Conservation (phyloP, 1,140 invertebrate genomes). For the Dendroctonus ponderosae region DNA sequence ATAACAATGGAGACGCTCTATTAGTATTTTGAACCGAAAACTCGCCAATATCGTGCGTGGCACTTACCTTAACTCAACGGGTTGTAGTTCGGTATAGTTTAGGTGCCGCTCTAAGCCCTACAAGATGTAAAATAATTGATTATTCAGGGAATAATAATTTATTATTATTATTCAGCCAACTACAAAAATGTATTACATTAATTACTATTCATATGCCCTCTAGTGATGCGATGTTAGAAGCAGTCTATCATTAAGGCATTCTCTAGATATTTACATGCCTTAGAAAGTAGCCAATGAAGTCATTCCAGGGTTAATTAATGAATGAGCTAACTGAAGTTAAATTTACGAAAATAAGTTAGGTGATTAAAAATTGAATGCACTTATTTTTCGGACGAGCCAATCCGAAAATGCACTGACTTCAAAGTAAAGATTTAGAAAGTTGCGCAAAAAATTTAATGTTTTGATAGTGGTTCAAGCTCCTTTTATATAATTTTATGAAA, state of each 20-base stretch:
- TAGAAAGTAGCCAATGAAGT: background rate
- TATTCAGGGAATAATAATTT: background rate
- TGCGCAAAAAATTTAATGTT: background rate
- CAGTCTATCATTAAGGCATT: background rate
- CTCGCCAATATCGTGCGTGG: background rate
- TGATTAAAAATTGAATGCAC: background rate
- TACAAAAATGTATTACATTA: too few species aligned
- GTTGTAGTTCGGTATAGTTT: conserved; percentile 27
- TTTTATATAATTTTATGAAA: background rate
- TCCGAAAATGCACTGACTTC: background rate
- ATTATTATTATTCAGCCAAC: too few species aligned
- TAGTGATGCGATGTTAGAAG: too few species aligned
- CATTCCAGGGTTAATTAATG: background rate
- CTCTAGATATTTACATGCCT: background rate
- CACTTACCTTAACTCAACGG: conserved; percentile 21
- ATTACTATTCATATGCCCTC: too few species aligned
- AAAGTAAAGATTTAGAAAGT: background rate
- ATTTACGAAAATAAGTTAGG: too few species aligned
- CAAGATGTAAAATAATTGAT: background rate
- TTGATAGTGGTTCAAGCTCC: background rate
- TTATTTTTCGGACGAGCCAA: background rate
- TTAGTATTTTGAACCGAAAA: background rate
- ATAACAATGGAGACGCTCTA: background rate
- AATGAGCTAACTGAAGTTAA: background rate
- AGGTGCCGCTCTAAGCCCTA: conserved; percentile 27